Conservation (phyloP, 2,113 vertebrate genomes). For the Triplophysa rosa region DNA sequence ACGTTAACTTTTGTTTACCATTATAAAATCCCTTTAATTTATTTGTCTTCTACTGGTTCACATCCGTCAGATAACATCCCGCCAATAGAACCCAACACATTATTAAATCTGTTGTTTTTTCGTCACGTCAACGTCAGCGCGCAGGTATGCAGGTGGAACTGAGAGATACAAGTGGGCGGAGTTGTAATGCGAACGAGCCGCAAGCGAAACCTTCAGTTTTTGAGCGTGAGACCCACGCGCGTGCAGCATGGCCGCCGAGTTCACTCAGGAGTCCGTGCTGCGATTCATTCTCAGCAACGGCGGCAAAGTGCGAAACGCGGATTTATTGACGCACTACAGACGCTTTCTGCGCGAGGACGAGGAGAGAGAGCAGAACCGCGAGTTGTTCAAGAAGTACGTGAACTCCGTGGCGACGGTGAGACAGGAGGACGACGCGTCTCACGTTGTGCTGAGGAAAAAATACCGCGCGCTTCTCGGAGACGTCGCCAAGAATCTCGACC, state of each 20-base stretch:
- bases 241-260: conserved; percentile 78
- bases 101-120: no score
- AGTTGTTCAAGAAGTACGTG: conserved; percentile 87
- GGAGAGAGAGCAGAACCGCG: conserved; percentile 77
- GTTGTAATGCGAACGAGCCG: neutral
- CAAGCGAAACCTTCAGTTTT: conserved; percentile 48
- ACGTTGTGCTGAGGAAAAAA: conserved; percentile 79
- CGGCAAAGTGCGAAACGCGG: conserved; percentile 81
- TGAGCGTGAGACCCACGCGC: neutral
- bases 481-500: conserved; percentile 48
- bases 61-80: no score
- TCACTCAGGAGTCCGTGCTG: conserved; percentile 85
- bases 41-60: no score
- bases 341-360: conserved; percentile 76
- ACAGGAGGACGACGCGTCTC: conserved; percentile 71
- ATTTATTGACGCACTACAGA: conserved; percentile 81
- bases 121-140: neutral
- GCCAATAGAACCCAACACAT: no score
- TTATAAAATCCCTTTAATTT: no score
- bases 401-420: conserved; percentile 87
- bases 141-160: conserved; percentile 59
- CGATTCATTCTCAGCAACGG: conserved; percentile 79
- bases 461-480: conserved; percentile 75
- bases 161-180: conserved; percentile 56
- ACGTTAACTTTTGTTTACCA: no score